Evolutionary conservation across 2,888 invertebrate species (phyloP).

Genomic region (Seira ritae): DNA sequence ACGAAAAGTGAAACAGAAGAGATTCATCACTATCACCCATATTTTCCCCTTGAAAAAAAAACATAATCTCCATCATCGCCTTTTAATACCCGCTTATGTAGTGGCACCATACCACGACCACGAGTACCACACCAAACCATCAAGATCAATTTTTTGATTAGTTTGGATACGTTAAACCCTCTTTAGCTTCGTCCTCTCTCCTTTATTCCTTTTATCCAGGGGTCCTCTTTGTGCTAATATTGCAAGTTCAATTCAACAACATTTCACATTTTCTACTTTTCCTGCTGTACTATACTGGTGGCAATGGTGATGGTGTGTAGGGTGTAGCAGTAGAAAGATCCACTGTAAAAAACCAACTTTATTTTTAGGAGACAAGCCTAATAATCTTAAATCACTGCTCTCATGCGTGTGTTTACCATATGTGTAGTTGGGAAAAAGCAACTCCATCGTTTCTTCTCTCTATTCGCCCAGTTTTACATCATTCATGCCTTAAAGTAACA

Average conservation of each 20-base stretch:
- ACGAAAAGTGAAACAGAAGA: background rate
- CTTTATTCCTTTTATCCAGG: slow-evolving; percentile 26
- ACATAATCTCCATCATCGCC: slow-evolving; percentile 62
- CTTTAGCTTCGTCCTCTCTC: slow-evolving; percentile 17
- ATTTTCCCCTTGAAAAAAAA: slow-evolving; percentile 1
- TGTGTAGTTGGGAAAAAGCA: background rate
- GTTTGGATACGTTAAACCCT: slow-evolving; percentile 62
- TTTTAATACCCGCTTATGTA: slow-evolving; percentile 45
- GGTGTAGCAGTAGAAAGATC: no score
- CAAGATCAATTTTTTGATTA: slow-evolving; percentile 67
- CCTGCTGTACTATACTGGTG: no score
- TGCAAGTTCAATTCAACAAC: no score
- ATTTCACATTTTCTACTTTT: no score
- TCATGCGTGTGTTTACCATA: slow-evolving; percentile 35
- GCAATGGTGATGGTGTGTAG: no score
- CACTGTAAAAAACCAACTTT: no score
- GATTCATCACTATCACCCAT: background rate
- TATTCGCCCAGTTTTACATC: slow-evolving; percentile 28
- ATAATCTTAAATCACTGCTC: slow-evolving; percentile 61
- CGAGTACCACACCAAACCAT: slow-evolving; percentile 40
- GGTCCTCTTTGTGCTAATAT: no score
- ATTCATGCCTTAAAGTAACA: slow-evolving; percentile 39
- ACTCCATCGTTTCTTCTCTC: slow-evolving; percentile 21
- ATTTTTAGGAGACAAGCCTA: slow-evolving; percentile 45
- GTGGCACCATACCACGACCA: slow-evolving; percentile 40